These are phyloP conservation scores for Doris montereyensis DNA, from an alignment of 2,888 invertebrate genomes.

Conservation along the genomic window DNA sequence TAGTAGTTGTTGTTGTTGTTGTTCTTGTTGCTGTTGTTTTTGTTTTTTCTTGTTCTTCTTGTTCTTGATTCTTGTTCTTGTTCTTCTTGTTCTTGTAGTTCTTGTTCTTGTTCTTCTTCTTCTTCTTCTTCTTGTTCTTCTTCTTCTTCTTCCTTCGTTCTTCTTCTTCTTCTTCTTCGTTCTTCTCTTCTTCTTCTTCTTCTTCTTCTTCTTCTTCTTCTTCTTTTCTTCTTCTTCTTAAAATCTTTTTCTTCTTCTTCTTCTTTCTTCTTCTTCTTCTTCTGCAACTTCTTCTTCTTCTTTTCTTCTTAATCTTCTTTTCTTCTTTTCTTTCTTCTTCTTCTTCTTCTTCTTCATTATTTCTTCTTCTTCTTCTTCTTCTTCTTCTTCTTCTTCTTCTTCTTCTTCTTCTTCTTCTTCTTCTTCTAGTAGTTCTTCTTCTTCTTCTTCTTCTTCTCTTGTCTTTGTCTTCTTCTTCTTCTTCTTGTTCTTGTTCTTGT, in stretches of 20 bases:
- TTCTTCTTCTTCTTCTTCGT: too few species aligned
- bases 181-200: too few species aligned
- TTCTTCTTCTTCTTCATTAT: background rate
- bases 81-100: too few species aligned
- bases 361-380: background rate
- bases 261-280: background rate
- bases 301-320: background rate
- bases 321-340: background rate
- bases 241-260: too few species aligned
- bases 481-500: constrained; percentile 23
- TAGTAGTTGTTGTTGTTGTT: too few species aligned
- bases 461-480: constrained; percentile 25
- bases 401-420: background rate
- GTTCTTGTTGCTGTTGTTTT: too few species aligned
- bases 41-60: too few species aligned
- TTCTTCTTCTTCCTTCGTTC: too few species aligned
- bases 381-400: constrained; percentile 3
- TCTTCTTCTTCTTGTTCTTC: background rate
- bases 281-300: background rate
- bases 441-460: constrained; percentile 15
- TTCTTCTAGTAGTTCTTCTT: constrained; percentile 21
- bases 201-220: too few species aligned
- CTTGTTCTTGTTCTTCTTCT: background rate
- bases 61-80: too few species aligned
- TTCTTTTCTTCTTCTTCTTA: too few species aligned